Percentiles rank a stretch among this genome's conserved stretches.
These are phyloP conservation scores for Entosphenus tridentatus DNA, from an alignment of 2,113 vertebrate species.

Conservation along the genomic window DNA sequence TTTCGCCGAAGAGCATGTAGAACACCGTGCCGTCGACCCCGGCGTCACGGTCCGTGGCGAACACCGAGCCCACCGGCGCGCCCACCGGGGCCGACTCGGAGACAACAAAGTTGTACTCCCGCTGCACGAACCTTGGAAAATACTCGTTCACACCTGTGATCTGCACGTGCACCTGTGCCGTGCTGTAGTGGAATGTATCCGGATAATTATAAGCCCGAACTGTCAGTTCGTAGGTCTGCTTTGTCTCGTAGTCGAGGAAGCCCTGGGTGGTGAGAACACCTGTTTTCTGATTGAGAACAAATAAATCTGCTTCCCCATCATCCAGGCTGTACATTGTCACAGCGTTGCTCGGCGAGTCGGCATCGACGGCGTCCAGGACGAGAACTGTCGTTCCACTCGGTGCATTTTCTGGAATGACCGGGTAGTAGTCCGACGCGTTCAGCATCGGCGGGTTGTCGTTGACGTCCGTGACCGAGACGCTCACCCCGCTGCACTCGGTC, in stretches of 20 bases:
- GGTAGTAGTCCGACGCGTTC: constrained; percentile 50
- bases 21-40: constrained; percentile 68
- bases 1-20: constrained; percentile 72
- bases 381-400: constrained; percentile 83
- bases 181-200: constrained; percentile 70
- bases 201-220: constrained; percentile 89
- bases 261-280: constrained; percentile 86
- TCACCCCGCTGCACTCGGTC: constrained; percentile 54
- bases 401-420: constrained; percentile 64
- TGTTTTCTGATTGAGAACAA: constrained; percentile 80
- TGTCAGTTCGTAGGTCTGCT: constrained; percentile 69
- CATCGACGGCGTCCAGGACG: constrained; percentile 48
- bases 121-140: constrained; percentile 88
- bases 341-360: constrained; percentile 56
- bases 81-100: constrained; percentile 67
- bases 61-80: constrained; percentile 68
- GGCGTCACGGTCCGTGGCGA: constrained; percentile 84
- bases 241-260: constrained; percentile 86
- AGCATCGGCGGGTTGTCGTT: constrained; percentile 82
- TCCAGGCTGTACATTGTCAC: constrained; percentile 66
- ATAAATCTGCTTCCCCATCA: constrained; percentile 82
- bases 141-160: constrained; percentile 84
- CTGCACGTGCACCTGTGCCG: constrained; percentile 62
- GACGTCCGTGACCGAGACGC: constrained; percentile 48
- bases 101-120: constrained; percentile 84